phyloP scores from a whole-genome alignment of 2,888 invertebrate species.

The Diachrysia chrysitis region DNA sequence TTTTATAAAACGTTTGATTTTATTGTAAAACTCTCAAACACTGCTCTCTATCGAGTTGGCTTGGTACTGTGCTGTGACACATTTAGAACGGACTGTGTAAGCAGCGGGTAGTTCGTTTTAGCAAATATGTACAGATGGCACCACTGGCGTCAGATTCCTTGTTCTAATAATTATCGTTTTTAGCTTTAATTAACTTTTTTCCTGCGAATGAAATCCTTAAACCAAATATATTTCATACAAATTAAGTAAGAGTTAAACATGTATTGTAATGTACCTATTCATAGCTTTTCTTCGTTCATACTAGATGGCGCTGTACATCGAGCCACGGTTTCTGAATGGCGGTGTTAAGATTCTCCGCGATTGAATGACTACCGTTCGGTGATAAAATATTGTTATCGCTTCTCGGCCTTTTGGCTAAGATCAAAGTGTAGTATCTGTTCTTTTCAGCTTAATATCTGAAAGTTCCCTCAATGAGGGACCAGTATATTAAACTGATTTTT shows the following conservation, averaged over 20 bases:
- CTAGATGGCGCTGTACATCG: constrained; percentile 12
- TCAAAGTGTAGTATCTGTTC: constrained; percentile 10
- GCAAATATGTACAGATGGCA: constrained; percentile 11
- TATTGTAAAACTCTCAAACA: neutral
- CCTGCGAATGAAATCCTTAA: neutral
- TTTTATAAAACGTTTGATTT: neutral
- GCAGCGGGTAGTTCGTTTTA: neutral
- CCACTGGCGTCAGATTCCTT: neutral
- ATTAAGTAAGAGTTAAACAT: neutral
- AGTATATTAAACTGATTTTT: constrained; percentile 18
- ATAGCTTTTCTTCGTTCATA: neutral
- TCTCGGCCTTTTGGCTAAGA: constrained; percentile 19
- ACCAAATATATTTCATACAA: neutral
- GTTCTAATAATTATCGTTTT: too few species aligned
- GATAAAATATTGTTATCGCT: neutral
- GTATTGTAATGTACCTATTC: neutral
- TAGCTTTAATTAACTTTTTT: neutral
- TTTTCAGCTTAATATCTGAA: too few species aligned
- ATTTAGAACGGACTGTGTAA: neutral
- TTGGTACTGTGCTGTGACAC: neutral
- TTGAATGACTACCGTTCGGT: neutral
- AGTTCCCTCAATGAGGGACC: constrained; percentile 3
- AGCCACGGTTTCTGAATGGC: constrained; percentile 11
- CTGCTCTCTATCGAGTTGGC: neutral
- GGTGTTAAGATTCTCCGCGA: constrained; percentile 16